A percentile compares a stretch with the other conserved stretches of the same genome.
These are phyloP conservation scores for Drosophila seguyi DNA, from an alignment of 1,140 invertebrate genomes.

Conservation along the genomic window DNA sequence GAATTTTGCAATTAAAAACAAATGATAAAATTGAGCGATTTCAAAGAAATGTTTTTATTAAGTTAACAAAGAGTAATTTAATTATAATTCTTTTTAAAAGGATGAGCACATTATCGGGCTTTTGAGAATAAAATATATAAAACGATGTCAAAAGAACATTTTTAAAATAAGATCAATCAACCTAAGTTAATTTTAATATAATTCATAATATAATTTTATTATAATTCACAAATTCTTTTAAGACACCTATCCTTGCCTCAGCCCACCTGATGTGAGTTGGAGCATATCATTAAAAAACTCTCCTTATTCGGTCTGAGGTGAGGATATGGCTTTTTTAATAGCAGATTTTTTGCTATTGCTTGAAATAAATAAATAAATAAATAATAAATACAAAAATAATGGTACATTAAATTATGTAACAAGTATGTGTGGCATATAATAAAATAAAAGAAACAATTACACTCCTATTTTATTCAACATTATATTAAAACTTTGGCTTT, in stretches of 20 bases:
- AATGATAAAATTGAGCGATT: neutral
- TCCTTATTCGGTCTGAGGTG: no score
- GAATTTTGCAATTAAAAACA: neutral
- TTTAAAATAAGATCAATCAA: fast-evolving
- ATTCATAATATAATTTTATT: no score
- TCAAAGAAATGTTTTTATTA: neutral
- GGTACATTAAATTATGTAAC: neutral
- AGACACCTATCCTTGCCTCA: no score
- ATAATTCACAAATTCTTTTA: no score
- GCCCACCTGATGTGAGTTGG: no score
- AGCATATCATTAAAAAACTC: no score
- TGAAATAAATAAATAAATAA: no score
- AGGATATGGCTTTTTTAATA: no score
- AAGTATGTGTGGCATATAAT: neutral
- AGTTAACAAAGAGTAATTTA: neutral
- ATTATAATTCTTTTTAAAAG: neutral
- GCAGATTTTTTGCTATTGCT: no score
- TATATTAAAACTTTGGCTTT: neutral
- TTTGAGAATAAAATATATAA: neutral
- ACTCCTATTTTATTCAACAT: neutral
- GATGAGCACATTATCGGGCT: no score
- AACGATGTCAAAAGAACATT: neutral
- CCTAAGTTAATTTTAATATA: neutral
- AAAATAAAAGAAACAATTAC: neutral
- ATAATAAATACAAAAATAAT: no score